Percentiles rank a stretch among this genome's conserved stretches.
These are phyloP conservation scores for Pampusana beccarii DNA, from an alignment of 2,113 vertebrate genomes.

Conservation along the genomic window DNA sequence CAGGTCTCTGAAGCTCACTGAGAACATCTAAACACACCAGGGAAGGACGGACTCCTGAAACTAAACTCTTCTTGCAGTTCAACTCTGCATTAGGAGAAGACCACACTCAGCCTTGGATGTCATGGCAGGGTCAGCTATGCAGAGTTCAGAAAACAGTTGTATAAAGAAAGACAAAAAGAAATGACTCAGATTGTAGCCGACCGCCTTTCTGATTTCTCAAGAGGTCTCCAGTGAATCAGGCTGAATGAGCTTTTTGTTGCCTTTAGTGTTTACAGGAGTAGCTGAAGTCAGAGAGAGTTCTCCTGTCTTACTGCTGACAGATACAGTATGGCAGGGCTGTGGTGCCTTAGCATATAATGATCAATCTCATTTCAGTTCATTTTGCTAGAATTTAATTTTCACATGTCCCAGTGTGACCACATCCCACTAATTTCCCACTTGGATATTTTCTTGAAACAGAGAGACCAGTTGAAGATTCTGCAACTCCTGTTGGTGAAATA, in stretches of 20 bases:
- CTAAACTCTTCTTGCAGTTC: not conserved
- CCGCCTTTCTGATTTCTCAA: constrained; percentile 36
- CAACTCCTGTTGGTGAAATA: constrained; percentile 54
- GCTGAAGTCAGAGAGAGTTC: constrained; percentile 36
- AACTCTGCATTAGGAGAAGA: not conserved
- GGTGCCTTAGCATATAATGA: constrained; percentile 29
- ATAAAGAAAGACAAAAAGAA: constrained; percentile 35
- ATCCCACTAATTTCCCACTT: constrained; percentile 65
- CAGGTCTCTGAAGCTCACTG: not conserved
- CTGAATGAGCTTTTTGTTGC: constrained; percentile 51
- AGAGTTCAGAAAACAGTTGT: constrained; percentile 32
- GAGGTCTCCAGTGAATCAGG: constrained; percentile 19
- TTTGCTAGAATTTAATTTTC: constrained; percentile 68
- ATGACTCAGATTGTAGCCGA: not conserved
- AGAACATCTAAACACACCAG: not conserved
- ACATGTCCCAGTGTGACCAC: constrained; percentile 34
- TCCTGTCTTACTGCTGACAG: constrained; percentile 46
- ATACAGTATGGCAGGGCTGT: not conserved
- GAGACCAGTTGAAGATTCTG: constrained; percentile 54
- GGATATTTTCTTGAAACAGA: constrained; percentile 57
- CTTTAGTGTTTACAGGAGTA: constrained; percentile 27
- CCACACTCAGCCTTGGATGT: not conserved
- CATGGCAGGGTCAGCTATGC: not conserved
- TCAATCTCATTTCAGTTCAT: constrained; percentile 61
- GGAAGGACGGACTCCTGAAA: not conserved